Percentiles rank a stretch among this genome's conserved stretches.
Conservation (phyloP, 92 coral and sea anemone genomes). For the Ricordea florida region DNA sequence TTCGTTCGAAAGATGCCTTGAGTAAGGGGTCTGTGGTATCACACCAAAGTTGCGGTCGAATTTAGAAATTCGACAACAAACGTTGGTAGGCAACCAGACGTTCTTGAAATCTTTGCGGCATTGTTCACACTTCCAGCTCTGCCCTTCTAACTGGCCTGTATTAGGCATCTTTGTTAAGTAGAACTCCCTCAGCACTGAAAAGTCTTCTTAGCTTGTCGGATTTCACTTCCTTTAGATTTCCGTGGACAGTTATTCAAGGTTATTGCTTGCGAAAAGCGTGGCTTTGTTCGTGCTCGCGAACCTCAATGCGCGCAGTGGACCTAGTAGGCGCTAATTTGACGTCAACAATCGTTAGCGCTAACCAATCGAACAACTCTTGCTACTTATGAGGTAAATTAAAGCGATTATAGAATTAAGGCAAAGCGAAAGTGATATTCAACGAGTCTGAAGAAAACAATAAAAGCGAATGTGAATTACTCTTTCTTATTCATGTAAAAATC, state of each 20-base stretch:
- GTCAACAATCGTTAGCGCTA: conserved; percentile 48
- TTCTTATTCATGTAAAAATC: background rate
- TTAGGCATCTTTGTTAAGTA: conserved; percentile 72
- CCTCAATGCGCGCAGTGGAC: conserved; percentile 17
- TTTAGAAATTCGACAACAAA: conserved; percentile 74
- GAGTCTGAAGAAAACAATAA: no score
- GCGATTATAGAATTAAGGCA: background rate
- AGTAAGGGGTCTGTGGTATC: conserved; percentile 56
- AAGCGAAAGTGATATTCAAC: conserved; percentile 5
- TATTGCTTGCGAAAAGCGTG: no score
- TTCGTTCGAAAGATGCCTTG: conserved; percentile 61
- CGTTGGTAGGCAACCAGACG: conserved; percentile 93
- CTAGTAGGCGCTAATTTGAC: conserved; percentile 20
- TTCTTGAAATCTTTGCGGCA: conserved; percentile 85
- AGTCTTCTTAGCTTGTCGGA: no score
- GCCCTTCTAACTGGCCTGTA: conserved; percentile 81
- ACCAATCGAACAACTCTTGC: conserved; percentile 45
- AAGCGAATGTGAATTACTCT: no score
- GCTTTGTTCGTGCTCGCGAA: conserved; percentile 24
- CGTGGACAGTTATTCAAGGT: background rate
- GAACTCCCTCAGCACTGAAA: no score
- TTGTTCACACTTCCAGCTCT: conserved; percentile 76
- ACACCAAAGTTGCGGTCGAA: conserved; percentile 27
- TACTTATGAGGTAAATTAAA: conserved; percentile 13
- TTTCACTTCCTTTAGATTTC: no score